Evolutionary conservation across 2,888 invertebrate genomes (phyloP), one percentile per base, ranked within the genome.

Genomic region (Cotesia congregata): DNA sequence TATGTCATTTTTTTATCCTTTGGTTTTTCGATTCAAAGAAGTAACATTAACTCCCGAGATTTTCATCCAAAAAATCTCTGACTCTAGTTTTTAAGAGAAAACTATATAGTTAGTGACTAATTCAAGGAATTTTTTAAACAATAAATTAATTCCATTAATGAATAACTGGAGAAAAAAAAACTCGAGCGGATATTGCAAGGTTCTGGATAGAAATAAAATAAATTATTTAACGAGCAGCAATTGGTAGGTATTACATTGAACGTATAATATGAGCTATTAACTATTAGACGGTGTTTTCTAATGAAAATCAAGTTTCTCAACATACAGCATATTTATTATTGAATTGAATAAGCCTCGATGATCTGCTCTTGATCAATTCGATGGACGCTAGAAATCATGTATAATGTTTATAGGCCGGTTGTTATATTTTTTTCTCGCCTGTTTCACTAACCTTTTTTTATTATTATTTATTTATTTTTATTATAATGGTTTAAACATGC

Each of bases 181-280:
- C 72, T 68, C 41, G 67, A 75, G 20, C 76, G 77, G 77, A 79
- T 74, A 77, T 75, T 78, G 81, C 76, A 15, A 62, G 71, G 40
- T 68, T 40, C 62, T 62, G 30, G 3, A 30, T 30, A 76, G 67
- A 70, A 71, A 62, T 64, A 83, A 86, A 84, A 88, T 87, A 87
- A 87, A 87, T 76, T 87, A 87, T 87, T 85, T 85, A 87, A 86
- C 86, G 84, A 82, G 61, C 38, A 40, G 82, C 50, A 50, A 81
- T 82, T 81, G 83, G 84, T 84, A 85, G 85, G 30, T 50, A 50
- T 50, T 50, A 50, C 50, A 50, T 50, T 30, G 30, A 30, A 30
- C 30, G 50, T 50, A 50, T 50, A 50, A 50, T 50, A 12, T 50
- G 12, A 50, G 12, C 12, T 50, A 50, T 50, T 12, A 4, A 50